phyloP scores from a whole-genome alignment of 2,797 vertebrate genomes.

The Cichlasoma orientale region DNA sequence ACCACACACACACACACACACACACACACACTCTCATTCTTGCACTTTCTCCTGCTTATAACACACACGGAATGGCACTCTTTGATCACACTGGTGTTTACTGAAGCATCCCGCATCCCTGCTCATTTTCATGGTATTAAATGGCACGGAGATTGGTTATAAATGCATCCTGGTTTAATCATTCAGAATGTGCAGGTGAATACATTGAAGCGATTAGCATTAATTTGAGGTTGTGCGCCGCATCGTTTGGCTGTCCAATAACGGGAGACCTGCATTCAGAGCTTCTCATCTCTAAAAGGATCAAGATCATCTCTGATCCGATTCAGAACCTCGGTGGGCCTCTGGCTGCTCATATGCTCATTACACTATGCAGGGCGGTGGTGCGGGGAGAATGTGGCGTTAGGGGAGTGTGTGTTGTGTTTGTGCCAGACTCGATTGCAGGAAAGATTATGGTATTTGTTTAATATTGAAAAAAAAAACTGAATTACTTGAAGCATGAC shows the following conservation, averaged over 20 bases:
- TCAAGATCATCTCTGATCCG: constrained; percentile 26
- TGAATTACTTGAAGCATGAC: not conserved
- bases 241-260: constrained; percentile 34
- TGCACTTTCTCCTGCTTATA: constrained; percentile 19
- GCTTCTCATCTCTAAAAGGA: constrained; percentile 35
- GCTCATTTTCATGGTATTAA: constrained; percentile 32
- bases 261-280: constrained; percentile 57
- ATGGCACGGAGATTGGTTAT: not conserved
- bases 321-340: not conserved
- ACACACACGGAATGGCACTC: not conserved
- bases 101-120: not conserved
- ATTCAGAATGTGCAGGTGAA: constrained; percentile 61
- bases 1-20: not conserved
- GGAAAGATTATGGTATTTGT: no score
- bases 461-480: no score
- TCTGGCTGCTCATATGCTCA: constrained; percentile 31
- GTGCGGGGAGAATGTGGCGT: constrained; percentile 1
- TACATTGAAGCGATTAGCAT: constrained; percentile 55
- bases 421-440: not conserved
- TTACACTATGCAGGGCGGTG: constrained; percentile 4
- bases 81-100: constrained; percentile 48
- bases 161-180: constrained; percentile 40
- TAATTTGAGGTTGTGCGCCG: constrained; percentile 53
- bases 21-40: not conserved
- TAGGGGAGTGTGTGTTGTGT: not conserved